These are phyloP conservation scores for Palythoa caribaeorum DNA, from an alignment of 92 coral and sea anemone genomes.

Conservation along the genomic window DNA sequence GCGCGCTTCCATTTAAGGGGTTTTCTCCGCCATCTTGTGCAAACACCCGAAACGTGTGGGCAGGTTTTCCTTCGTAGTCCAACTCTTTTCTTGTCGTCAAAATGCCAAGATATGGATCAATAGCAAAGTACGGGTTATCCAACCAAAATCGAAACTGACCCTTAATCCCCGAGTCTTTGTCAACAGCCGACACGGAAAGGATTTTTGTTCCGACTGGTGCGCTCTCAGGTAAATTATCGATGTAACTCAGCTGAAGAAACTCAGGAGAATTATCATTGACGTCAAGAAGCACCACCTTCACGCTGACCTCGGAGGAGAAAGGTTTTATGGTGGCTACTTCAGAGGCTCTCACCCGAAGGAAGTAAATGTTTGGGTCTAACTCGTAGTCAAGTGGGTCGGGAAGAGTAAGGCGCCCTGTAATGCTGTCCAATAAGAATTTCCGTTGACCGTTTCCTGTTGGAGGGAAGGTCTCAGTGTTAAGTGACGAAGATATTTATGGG, in stretches of 20 bases:
- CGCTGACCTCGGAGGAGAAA: conserved; percentile 75
- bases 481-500: background rate
- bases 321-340: conserved; percentile 66
- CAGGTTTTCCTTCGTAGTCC: conserved; percentile 77
- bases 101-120: conserved; percentile 91
- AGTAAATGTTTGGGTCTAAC: conserved; percentile 74
- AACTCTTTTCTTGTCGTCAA: conserved; percentile 73
- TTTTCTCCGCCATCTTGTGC: conserved; percentile 92
- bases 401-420: conserved; percentile 82
- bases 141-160: conserved; percentile 82
- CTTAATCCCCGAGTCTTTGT: conserved; percentile 91
- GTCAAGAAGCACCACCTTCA: conserved; percentile 79
- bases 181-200: conserved; percentile 85
- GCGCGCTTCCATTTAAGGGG: conserved; percentile 80
- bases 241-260: conserved; percentile 79
- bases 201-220: conserved; percentile 95
- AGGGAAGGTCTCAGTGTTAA: background rate
- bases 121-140: conserved; percentile 70
- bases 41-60: conserved; percentile 77
- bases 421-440: conserved; percentile 77
- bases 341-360: conserved; percentile 67
- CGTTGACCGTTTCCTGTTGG: conserved; percentile 65
- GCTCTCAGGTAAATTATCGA: conserved; percentile 90
- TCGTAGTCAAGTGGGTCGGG: conserved; percentile 86
- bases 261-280: conserved; percentile 91